phyloP scores from a whole-genome alignment of 2,113 vertebrate species.

The Grallaria varia region DNA sequence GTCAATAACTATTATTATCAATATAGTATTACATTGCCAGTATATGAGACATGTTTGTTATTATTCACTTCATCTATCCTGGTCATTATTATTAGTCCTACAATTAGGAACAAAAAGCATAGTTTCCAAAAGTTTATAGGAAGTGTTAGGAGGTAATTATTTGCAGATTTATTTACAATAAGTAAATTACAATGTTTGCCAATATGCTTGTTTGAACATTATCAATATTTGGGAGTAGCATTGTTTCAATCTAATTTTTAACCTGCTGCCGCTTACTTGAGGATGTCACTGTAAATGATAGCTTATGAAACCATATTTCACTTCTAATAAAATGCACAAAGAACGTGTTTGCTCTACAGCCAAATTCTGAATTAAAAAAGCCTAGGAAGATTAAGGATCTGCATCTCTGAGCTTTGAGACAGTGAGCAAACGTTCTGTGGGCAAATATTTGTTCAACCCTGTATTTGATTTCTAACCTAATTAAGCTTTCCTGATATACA shows the following conservation, averaged over 20 bases:
- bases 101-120: not conserved
- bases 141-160: not conserved
- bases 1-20: not conserved
- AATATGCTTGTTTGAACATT: not conserved
- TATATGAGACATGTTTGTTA: not conserved
- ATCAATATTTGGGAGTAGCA: not conserved
- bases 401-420: not conserved
- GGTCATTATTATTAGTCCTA: not conserved
- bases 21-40: not conserved
- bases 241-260: not conserved
- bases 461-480: not conserved
- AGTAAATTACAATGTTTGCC: not conserved
- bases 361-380: not conserved
- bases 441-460: not conserved
- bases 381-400: not conserved
- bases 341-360: not conserved
- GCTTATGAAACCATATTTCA: not conserved
- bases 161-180: not conserved
- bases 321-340: not conserved
- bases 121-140: not conserved
- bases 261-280: not conserved
- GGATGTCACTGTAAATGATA: not conserved
- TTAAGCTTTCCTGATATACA: not conserved
- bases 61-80: not conserved
- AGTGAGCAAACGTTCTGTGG: not conserved